These are phyloP conservation scores for Phoxinus dragarum DNA, from an alignment of 2,797 vertebrate genomes.

Conservation along the genomic window DNA sequence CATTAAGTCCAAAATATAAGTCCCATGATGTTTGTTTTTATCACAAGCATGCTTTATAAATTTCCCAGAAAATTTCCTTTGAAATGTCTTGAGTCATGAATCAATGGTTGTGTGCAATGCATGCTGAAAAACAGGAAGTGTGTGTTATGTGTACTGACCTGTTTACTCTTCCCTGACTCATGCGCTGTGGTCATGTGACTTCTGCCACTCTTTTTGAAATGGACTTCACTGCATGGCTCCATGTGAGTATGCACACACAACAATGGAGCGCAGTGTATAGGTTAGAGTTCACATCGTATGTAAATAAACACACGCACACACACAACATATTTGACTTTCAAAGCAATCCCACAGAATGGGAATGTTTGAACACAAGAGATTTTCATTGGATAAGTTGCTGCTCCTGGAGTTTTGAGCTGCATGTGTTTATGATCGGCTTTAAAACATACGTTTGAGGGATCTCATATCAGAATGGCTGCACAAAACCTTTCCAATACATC, in stretches of 20 bases:
- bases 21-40: slow-evolving; percentile 16
- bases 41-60: not conserved
- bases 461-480: not conserved
- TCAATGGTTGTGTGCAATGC: not conserved
- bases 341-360: not conserved
- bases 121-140: slow-evolving; percentile 44
- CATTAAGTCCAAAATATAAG: not conserved
- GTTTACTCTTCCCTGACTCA: slow-evolving; percentile 32
- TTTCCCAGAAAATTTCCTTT: not conserved
- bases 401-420: not conserved
- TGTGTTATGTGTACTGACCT: slow-evolving; percentile 18
- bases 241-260: slow-evolving; percentile 20
- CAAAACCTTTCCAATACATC: not conserved
- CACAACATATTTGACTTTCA: slow-evolving; percentile 33
- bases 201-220: not conserved
- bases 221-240: not conserved
- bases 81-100: not conserved
- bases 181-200: slow-evolving; percentile 29
- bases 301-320: not conserved
- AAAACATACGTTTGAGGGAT: not conserved
- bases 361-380: slow-evolving; percentile 17
- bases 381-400: not conserved
- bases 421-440: not conserved
- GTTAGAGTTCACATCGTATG: not conserved
- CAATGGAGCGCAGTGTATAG: not conserved